Percentiles rank a stretch among this genome's conserved stretches.
phyloP scores from a whole-genome alignment of 2,113 vertebrate genomes.

The Cyprinodon brontotheroides region DNA sequence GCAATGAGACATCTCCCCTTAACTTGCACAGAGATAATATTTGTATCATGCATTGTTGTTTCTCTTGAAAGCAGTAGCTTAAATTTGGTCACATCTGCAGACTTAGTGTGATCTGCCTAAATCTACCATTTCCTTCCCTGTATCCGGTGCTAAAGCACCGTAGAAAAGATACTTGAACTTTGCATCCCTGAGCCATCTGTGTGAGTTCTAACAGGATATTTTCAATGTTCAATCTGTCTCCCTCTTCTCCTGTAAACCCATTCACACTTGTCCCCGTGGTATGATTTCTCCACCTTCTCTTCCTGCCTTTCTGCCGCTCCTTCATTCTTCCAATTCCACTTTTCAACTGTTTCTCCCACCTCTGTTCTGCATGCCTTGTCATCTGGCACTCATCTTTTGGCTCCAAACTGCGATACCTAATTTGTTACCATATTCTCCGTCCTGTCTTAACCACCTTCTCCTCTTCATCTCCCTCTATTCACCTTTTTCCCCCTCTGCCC shows the following conservation, averaged over 20 bases:
- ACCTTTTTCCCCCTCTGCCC: constrained; percentile 17
- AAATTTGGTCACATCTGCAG: constrained; percentile 33
- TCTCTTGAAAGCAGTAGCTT: constrained; percentile 15
- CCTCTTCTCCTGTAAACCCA: constrained; percentile 54
- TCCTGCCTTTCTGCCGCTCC: constrained; percentile 77
- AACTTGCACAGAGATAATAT: constrained; percentile 21
- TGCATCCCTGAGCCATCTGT: constrained; percentile 32
- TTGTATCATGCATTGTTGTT: constrained; percentile 11
- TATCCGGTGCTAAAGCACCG: constrained; percentile 56
- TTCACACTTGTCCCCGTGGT: constrained; percentile 63
- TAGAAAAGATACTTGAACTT: constrained; percentile 51
- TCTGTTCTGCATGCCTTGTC: constrained; percentile 10
- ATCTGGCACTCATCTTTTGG: constrained; percentile 38
- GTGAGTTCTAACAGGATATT: constrained; percentile 58
- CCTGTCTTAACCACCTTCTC: constrained; percentile 35
- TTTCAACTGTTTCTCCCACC: constrained; percentile 34
- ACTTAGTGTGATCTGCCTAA: constrained; percentile 28
- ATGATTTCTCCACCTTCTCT: constrained; percentile 60
- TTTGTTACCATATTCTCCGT: constrained; percentile 20
- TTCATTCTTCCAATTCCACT: constrained; percentile 68
- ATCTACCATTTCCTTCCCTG: constrained; percentile 53
- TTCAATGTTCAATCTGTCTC: constrained; percentile 44
- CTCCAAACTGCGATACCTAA: constrained; percentile 27
- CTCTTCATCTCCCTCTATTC: constrained; percentile 14
- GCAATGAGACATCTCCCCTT: neutral